A percentile compares a stretch with the other conserved stretches of the same genome.
Conservation (phyloP, 1,140 invertebrate genomes). For the Drosophila orena region DNA sequence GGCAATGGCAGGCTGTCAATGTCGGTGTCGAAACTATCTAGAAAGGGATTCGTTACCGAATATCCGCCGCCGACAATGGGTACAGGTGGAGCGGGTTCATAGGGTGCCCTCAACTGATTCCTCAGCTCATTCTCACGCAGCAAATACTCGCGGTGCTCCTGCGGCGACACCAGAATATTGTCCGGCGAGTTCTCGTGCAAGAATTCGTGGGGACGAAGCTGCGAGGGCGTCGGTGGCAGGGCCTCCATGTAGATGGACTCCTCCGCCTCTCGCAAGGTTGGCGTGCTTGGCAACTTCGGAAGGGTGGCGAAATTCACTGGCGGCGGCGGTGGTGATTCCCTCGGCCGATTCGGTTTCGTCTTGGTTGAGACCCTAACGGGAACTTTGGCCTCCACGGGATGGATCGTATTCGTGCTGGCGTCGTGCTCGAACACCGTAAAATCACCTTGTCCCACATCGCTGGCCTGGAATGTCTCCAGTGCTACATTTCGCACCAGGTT, state of each 20-base stretch:
- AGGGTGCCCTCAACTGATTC: constrained; percentile 70
- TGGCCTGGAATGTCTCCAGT: constrained; percentile 75
- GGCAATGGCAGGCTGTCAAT: constrained; percentile 80
- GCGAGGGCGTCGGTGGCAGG: constrained; percentile 61
- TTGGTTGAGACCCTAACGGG: constrained; percentile 50
- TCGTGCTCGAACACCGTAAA: constrained; percentile 83
- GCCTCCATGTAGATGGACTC: constrained; percentile 75
- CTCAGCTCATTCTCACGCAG: constrained; percentile 81
- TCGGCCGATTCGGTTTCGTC: constrained; percentile 40
- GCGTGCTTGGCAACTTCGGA: constrained; percentile 52
- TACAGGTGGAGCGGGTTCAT: constrained; percentile 76
- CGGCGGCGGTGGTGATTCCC: constrained; percentile 79
- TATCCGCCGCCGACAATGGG: constrained; percentile 56
- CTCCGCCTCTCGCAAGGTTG: constrained; percentile 41
- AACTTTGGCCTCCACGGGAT: constrained; percentile 60
- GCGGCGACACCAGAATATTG: constrained; percentile 76
- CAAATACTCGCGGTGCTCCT: constrained; percentile 80
- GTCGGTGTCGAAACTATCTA: constrained; percentile 78
- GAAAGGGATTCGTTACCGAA: constrained; percentile 83
- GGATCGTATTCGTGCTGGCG: constrained; percentile 77
- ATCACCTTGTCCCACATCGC: constrained; percentile 80
- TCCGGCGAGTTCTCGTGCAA: constrained; percentile 82
- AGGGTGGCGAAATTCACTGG: constrained; percentile 76
- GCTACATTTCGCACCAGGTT: constrained; percentile 76
- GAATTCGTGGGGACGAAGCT: constrained; percentile 68